phyloP scores from a whole-genome alignment of 2,113 vertebrate species.

The Anoplopoma fimbria region DNA sequence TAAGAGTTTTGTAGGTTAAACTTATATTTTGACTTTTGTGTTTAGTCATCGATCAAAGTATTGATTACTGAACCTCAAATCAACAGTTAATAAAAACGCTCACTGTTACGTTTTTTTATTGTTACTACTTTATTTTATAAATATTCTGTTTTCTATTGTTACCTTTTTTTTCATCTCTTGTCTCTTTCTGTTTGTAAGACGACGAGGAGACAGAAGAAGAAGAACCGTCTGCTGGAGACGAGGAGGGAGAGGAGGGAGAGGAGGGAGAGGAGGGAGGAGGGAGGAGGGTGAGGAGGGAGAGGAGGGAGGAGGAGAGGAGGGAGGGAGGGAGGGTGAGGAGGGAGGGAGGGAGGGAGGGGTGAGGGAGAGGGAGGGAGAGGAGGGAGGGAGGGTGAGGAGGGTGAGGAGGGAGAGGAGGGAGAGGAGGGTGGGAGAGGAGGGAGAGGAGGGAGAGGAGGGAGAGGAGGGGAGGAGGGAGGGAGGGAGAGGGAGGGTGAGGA shows the following conservation, averaged over 20 bases:
- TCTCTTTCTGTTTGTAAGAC: neutral
- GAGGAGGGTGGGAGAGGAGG: neutral
- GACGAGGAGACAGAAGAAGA: constrained; percentile 35
- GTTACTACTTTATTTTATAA: neutral
- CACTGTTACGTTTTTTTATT: neutral
- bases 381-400: neutral
- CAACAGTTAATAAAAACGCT: too few relatives aligned
- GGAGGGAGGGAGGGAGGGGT: neutral
- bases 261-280: neutral
- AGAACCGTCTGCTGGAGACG: neutral
- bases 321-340: neutral
- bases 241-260: neutral
- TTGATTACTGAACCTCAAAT: too few relatives aligned
- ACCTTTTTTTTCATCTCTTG: neutral
- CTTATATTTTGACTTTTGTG: too few relatives aligned
- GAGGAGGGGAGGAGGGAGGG: too few relatives aligned
- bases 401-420: neutral
- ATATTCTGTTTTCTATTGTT: neutral
- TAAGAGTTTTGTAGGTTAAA: too few relatives aligned
- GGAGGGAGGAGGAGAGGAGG: too few relatives aligned
- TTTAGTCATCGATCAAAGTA: too few relatives aligned
- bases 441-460: neutral
- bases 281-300: neutral
- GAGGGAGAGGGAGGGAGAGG: too few relatives aligned
- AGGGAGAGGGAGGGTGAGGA: neutral